These are phyloP conservation scores for Psilopsiagon aymara DNA, from an alignment of 2,113 vertebrate genomes.

Conservation along the genomic window DNA sequence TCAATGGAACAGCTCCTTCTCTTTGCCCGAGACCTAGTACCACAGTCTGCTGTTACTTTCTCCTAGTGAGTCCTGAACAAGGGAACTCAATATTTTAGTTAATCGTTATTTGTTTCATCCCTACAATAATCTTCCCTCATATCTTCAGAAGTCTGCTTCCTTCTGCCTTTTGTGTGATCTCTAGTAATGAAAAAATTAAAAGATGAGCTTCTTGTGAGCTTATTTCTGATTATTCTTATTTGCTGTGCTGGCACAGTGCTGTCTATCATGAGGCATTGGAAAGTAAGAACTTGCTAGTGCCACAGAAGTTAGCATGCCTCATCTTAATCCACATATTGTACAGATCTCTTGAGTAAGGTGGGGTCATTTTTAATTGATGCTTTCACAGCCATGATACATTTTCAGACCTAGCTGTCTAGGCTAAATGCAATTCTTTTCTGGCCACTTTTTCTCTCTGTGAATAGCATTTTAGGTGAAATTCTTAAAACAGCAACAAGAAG, in stretches of 20 bases:
- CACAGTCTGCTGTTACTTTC: slow-evolving; percentile 2
- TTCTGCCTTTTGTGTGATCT: slow-evolving; percentile 43
- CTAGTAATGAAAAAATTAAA: slow-evolving; percentile 49
- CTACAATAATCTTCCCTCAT: background rate
- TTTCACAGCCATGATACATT: background rate
- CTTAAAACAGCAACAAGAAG: background rate
- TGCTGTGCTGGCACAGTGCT: background rate
- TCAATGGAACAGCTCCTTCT: background rate
- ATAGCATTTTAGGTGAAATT: background rate
- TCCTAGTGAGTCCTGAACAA: slow-evolving; percentile 7
- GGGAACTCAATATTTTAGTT: slow-evolving; percentile 16
- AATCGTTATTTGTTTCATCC: slow-evolving; percentile 52
- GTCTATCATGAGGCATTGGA: background rate
- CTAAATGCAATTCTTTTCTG: background rate
- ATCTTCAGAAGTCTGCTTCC: slow-evolving; percentile 25
- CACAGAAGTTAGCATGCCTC: background rate
- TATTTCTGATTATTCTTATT: slow-evolving; percentile 27
- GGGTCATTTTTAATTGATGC: background rate
- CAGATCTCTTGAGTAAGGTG: slow-evolving; percentile 12
- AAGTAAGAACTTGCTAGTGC: background rate
- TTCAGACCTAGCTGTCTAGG: background rate
- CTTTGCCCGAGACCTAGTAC: background rate
- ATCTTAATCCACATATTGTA: slow-evolving; percentile 1
- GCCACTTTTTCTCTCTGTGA: background rate
- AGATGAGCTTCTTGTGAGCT: slow-evolving; percentile 31